Evolutionary conservation across 2,888 invertebrate genomes (phyloP), one percentile per base, ranked within the genome.

Genomic region (Megamerina dolium): DNA sequence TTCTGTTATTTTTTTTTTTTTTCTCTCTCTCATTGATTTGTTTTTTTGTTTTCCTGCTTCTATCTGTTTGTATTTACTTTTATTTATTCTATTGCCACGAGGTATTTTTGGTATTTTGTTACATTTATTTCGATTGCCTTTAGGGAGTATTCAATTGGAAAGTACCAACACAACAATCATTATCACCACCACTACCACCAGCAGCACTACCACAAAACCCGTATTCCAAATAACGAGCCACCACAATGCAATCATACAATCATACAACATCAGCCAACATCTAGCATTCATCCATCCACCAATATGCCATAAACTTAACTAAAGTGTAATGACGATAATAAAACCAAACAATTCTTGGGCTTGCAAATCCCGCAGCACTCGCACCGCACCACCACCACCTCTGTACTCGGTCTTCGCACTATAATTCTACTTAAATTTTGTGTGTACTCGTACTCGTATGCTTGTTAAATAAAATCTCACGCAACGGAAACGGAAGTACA

Each of bases 291-390:
- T 8, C 23, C 23, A 23, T 10, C 23, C 23, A 23, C 23, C 23
- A 20, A 20, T 26, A 12, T 13, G 14, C n/a, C 30, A 20, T 41
- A 35, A 35, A 29, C 29, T 21, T 16, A 32, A 40, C 42, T 47
- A 45, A 47, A 47, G 45, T 47, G 40, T 46, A 49, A 49, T 49
- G 46, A 46, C 34, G 42, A 37, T 42, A 49, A 49, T 46, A 49
- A 46, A 46, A 43, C 27, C 37, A 43, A 47, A 47, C 41, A 46
- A 41, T 23, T 18, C 17, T 16, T n/a, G 26, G 16, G 16, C 26
- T 19, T 13, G 18, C 23, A 20, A 31, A 8, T 32, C 5, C 32
- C 27, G 16, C n/a, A 10, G n/a, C 26, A n/a, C 27, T 9, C 23
- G 13, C 14, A 8, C 38, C 14, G 16, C 13, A 26, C 19, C 18